A percentile compares a stretch with the other conserved stretches of the same genome.
Evolutionary conservation across 2,113 vertebrate species (phyloP).

Genomic region (Hyperoodon ampullatus): DNA sequence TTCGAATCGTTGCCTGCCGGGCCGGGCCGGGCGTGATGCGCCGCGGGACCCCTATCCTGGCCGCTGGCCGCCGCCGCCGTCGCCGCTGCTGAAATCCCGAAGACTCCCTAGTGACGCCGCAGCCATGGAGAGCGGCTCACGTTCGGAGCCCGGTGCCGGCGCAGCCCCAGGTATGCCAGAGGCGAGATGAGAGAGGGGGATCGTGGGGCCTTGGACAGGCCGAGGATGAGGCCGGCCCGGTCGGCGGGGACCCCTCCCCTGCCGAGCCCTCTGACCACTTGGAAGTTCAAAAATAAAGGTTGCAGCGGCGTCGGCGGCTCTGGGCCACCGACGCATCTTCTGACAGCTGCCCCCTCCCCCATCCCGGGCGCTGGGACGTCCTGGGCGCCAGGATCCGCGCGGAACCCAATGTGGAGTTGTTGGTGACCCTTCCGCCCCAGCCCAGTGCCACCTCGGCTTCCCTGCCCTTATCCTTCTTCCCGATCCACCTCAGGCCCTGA

Average conservation of each 20-base stretch:
- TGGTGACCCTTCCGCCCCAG: slow-evolving; percentile 40
- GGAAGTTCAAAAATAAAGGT: slow-evolving; percentile 81
- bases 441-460: neutral
- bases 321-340: slow-evolving; percentile 66
- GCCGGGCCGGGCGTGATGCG: slow-evolving; percentile 68
- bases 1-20: slow-evolving; percentile 21
- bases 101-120: slow-evolving; percentile 52
- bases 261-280: slow-evolving; percentile 61
- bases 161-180: slow-evolving; percentile 66
- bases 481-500: neutral
- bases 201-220: neutral
- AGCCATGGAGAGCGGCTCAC: slow-evolving; percentile 72
- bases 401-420: neutral
- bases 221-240: slow-evolving; percentile 10
- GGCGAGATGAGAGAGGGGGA: neutral
- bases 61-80: slow-evolving; percentile 64
- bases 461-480: neutral
- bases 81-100: slow-evolving; percentile 58
- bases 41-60: slow-evolving; percentile 63
- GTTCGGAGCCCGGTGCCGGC: slow-evolving; percentile 52
- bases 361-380: neutral
- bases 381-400: neutral
- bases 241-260: slow-evolving; percentile 61
- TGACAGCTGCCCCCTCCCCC: slow-evolving; percentile 78
- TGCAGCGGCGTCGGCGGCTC: slow-evolving; percentile 54